Percentiles rank a stretch among this genome's conserved stretches.
Conservation (phyloP, 2,888 invertebrate species). For the Lymantria dispar region DNA sequence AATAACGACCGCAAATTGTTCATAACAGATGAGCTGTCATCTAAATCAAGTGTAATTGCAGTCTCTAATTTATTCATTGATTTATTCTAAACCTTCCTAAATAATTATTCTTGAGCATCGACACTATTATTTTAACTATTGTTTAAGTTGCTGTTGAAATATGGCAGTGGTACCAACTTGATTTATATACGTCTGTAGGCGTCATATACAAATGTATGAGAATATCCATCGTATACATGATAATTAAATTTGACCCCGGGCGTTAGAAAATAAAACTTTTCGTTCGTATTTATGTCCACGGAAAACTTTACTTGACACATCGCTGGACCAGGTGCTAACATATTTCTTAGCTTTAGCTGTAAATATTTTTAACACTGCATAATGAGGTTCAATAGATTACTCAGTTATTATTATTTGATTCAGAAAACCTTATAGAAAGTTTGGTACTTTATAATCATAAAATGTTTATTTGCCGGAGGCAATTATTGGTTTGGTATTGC, state of each 20-base stretch:
- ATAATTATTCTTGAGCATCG: conserved; percentile 73
- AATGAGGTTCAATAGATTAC: conserved; percentile 29
- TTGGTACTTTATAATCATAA: conserved; percentile 18
- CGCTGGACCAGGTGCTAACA: conserved; percentile 61
- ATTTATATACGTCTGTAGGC: conserved; percentile 71
- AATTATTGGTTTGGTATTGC: conserved; percentile 10
- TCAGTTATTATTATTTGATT: conserved; percentile 23
- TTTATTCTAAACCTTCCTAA: conserved; percentile 75
- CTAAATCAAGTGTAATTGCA: conserved; percentile 74
- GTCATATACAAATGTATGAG: conserved; percentile 46
- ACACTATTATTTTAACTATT: conserved; percentile 73
- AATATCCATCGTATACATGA: conserved; percentile 68
- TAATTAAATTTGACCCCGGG: conserved; percentile 79
- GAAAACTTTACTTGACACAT: conserved; percentile 66
- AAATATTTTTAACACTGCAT: conserved; percentile 61
- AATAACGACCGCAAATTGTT: conserved; percentile 53
- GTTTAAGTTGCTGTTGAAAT: conserved; percentile 69
- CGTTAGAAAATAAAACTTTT: conserved; percentile 61
- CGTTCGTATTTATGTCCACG: conserved; percentile 62
- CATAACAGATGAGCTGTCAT: conserved; percentile 66
- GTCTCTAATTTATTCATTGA: conserved; percentile 76
- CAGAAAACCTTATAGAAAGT: conserved; percentile 28
- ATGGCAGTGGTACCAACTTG: conserved; percentile 48
- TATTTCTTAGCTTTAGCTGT: conserved; percentile 45
- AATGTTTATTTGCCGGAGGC: conserved; percentile 24